Percentiles rank a stretch among this genome's conserved stretches.
These are phyloP conservation scores for Platichthys stellatus DNA, from an alignment of 2,113 vertebrate genomes.

Conservation along the genomic window DNA sequence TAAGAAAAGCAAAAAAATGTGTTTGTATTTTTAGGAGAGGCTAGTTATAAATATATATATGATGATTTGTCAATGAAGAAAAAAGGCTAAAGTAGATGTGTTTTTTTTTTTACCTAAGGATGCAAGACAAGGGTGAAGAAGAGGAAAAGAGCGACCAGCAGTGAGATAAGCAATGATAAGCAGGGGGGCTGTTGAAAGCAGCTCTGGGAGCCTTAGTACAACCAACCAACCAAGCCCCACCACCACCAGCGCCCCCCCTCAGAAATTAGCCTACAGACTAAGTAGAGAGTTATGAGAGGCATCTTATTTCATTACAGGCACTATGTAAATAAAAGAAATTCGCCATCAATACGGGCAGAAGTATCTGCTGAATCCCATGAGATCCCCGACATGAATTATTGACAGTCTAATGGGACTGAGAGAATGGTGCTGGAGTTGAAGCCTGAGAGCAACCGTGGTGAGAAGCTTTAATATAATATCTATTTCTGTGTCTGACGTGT, in stretches of 20 bases:
- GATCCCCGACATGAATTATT: conserved; percentile 93
- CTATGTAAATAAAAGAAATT: conserved; percentile 89
- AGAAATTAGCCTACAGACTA: conserved; percentile 86
- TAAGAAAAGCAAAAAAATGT: no score
- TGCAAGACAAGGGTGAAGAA: no score
- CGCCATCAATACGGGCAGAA: conserved; percentile 87
- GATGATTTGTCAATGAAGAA: not conserved
- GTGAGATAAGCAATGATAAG: conserved; percentile 45
- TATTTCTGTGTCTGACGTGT: conserved; percentile 70
- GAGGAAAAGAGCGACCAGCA: conserved; percentile 35
- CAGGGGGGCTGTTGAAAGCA: conserved; percentile 56
- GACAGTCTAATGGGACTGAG: conserved; percentile 89
- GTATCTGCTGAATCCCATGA: conserved; percentile 88
- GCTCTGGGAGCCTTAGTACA: conserved; percentile 70
- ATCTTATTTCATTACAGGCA: conserved; percentile 87
- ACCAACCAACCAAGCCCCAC: conserved; percentile 45
- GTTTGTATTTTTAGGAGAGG: no score
- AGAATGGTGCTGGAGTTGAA: conserved; percentile 83
- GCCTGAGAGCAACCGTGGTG: conserved; percentile 85
- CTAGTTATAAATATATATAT: no score
- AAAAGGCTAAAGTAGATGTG: not conserved
- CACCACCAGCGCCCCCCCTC: conserved; percentile 65
- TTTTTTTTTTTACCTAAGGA: not conserved
- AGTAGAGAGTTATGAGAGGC: conserved; percentile 81
- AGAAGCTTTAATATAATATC: conserved; percentile 86